Evolutionary conservation across 1,140 invertebrate genomes (phyloP).

Genomic region (Latrodectus geometricus): DNA sequence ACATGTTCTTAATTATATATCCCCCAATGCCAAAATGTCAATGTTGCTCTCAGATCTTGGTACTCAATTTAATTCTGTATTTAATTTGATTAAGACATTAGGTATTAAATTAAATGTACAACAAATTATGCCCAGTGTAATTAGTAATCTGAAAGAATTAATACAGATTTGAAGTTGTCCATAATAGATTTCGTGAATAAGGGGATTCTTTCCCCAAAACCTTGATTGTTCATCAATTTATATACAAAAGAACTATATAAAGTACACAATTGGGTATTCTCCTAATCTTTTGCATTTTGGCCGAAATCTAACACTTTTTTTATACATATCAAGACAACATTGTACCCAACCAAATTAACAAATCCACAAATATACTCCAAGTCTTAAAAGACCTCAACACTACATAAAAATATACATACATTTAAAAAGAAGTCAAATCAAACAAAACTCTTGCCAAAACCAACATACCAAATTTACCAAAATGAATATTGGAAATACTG

Average conservation of each 20-base stretch:
- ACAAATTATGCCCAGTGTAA: neutral
- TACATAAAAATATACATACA: neutral
- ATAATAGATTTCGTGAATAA: neutral
- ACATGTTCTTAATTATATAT: neutral
- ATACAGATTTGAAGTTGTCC: neutral
- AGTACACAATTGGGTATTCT: neutral
- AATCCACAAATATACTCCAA: neutral
- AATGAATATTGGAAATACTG: neutral
- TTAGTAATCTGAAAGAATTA: neutral
- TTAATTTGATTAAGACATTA: neutral
- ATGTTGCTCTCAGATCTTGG: neutral
- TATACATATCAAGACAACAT: neutral
- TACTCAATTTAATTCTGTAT: constrained; percentile 4
- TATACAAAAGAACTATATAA: neutral
- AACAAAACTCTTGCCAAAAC: neutral
- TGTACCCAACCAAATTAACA: neutral
- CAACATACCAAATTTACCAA: neutral
- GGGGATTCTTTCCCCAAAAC: neutral
- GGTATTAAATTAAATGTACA: neutral
- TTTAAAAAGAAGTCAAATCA: neutral
- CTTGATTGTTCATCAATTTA: neutral
- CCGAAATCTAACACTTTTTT: neutral
- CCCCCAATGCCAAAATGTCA: neutral
- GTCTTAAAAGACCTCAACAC: neutral
- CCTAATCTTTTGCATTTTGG: constrained; percentile 5